These are phyloP conservation scores for Cancer borealis DNA, from an alignment of 2,888 invertebrate species.

Conservation along the genomic window DNA sequence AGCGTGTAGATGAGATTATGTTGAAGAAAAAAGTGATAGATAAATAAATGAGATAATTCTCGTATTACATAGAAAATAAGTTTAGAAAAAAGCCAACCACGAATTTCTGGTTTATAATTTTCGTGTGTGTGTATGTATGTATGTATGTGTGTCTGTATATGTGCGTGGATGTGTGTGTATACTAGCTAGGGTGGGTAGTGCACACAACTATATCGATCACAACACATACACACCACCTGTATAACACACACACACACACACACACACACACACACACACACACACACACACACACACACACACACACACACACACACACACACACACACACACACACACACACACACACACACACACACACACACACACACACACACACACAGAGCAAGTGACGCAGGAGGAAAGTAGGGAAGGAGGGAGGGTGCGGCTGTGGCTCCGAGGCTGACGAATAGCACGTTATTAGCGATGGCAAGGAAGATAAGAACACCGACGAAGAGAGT, in stretches of 20 bases:
- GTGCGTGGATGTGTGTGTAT: neutral
- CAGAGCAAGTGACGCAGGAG: neutral
- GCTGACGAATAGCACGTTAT: neutral
- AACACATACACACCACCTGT: neutral
- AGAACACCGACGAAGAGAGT: neutral
- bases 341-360: constrained; percentile 3
- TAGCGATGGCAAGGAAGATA: constrained; percentile 11
- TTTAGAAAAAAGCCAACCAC: neutral
- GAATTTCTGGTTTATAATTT: neutral
- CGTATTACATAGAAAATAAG: neutral
- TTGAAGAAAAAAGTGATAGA: neutral
- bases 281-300: neutral
- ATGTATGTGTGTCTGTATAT: neutral
- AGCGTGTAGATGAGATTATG: neutral
- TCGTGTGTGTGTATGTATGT: neutral
- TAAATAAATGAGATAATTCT: neutral
- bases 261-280: neutral
- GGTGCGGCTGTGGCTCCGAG: neutral
- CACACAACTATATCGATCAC: neutral
- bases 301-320: neutral
- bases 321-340: neutral
- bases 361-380: constrained; percentile 15
- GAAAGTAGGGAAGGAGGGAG: too few relatives aligned
- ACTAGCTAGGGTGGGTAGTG: neutral
- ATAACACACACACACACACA: neutral